Evolutionary conservation across 1,140 invertebrate species (phyloP).

Genomic region (Trichomalopsis sarcophagae): DNA sequence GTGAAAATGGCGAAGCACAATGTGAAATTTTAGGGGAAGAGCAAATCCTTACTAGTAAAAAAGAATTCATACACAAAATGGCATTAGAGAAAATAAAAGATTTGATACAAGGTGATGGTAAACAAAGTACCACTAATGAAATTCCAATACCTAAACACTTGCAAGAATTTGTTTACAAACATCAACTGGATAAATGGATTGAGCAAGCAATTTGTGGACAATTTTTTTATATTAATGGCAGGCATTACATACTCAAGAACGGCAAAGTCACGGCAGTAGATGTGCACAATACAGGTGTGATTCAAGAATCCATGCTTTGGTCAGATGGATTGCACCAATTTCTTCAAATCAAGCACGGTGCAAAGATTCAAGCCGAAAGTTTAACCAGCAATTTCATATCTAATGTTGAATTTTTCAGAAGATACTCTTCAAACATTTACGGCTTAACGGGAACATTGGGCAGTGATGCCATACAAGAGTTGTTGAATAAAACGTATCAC

Average conservation of each 20-base stretch:
- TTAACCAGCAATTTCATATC: background rate
- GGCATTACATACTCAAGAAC: background rate
- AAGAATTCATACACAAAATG: too few species aligned
- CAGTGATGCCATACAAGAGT: background rate
- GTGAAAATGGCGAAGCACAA: too few species aligned
- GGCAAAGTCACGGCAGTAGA: background rate
- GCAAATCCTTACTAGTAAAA: too few species aligned
- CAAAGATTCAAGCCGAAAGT: background rate
- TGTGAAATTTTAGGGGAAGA: too few species aligned
- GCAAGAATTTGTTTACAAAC: background rate
- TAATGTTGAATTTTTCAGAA: background rate
- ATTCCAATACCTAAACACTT: background rate
- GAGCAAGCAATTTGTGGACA: background rate
- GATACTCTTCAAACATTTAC: background rate
- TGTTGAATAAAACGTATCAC: background rate
- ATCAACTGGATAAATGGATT: background rate
- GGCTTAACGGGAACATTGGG: background rate
- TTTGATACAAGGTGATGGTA: too few species aligned
- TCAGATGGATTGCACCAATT: constrained; percentile 3
- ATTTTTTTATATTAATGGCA: background rate
- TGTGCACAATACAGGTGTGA: background rate
- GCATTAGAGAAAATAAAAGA: too few species aligned
- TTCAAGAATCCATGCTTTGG: background rate
- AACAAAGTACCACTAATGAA: too few species aligned
- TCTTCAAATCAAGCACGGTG: background rate